Percentiles rank a stretch among this genome's conserved stretches.
phyloP scores from a whole-genome alignment of 2,888 invertebrate species.

The Abrostola tripartita region DNA sequence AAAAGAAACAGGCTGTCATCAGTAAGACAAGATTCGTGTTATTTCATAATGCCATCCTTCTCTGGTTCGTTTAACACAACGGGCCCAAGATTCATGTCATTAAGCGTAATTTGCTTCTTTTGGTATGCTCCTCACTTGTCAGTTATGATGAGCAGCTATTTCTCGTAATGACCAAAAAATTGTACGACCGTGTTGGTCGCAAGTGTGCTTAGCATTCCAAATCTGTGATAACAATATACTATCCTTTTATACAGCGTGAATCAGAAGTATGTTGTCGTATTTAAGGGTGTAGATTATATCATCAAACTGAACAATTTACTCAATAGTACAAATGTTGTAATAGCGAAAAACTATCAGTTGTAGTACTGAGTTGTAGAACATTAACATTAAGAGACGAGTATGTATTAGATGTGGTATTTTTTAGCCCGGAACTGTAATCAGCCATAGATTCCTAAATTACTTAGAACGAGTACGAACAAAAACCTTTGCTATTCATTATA shows the following conservation, averaged over 20 bases:
- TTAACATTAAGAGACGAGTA: too few relatives aligned
- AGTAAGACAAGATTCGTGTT: conserved; percentile 62
- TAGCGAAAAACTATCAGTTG: too few relatives aligned
- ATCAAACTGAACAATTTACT: too few relatives aligned
- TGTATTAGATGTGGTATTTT: too few relatives aligned
- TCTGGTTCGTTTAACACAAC: conserved; percentile 66
- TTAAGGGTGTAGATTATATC: too few relatives aligned
- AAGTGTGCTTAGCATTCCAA: background rate
- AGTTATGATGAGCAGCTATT: conserved; percentile 58
- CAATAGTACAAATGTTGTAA: too few relatives aligned
- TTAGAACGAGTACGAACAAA: background rate
- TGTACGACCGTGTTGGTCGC: conserved; percentile 18
- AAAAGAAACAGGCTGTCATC: conserved; percentile 44
- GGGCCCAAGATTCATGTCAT: conserved; percentile 67
- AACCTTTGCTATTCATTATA: conserved; percentile 3
- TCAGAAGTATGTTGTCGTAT: too few relatives aligned
- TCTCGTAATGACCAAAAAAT: conserved; percentile 39
- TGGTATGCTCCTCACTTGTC: conserved; percentile 50
- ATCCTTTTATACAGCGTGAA: too few relatives aligned
- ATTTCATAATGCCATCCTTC: conserved; percentile 58
- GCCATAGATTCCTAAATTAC: background rate
- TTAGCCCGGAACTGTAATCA: too few relatives aligned
- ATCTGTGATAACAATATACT: background rate
- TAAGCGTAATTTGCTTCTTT: conserved; percentile 67
- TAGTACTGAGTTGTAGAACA: too few relatives aligned